Conservation (phyloP, 2,888 invertebrate species). For the Spodoptera picta region DNA sequence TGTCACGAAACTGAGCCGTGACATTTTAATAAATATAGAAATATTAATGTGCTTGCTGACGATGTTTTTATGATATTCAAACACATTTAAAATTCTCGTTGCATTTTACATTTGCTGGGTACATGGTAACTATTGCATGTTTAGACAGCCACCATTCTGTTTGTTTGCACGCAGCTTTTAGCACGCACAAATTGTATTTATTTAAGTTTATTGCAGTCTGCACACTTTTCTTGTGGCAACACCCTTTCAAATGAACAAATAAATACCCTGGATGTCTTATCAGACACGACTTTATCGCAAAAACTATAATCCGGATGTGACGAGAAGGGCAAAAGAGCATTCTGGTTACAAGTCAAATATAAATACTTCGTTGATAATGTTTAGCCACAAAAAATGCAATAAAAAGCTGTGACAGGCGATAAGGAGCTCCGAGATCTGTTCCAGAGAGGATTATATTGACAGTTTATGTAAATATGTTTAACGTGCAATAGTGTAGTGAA, state of each 20-base stretch:
- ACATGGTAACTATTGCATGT: background rate
- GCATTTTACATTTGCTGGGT: background rate
- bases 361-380: slow-evolving; percentile 37
- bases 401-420: slow-evolving; percentile 36
- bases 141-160: slow-evolving; percentile 6
- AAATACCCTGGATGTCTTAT: slow-evolving; percentile 26
- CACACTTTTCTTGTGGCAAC: slow-evolving; percentile 12
- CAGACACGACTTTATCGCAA: slow-evolving; percentile 37
- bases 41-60: background rate
- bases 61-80: background rate
- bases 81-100: background rate
- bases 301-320: slow-evolving; percentile 48
- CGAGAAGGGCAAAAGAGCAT: slow-evolving; percentile 35
- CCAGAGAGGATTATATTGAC: slow-evolving; percentile 29
- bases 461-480: slow-evolving; percentile 14
- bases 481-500: slow-evolving; percentile 7
- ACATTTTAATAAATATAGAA: no score
- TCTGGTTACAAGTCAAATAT: slow-evolving; percentile 44
- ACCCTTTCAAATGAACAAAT: slow-evolving; percentile 36
- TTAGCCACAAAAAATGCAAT: slow-evolving; percentile 33
- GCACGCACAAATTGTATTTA: slow-evolving; percentile 41
- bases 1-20: background rate
- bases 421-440: slow-evolving; percentile 27
- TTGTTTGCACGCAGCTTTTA: slow-evolving; percentile 34
- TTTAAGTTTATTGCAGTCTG: slow-evolving; percentile 44